Evolutionary conservation across 2,797 vertebrate genomes (phyloP).

Genomic region (Ptychadena robeensis): DNA sequence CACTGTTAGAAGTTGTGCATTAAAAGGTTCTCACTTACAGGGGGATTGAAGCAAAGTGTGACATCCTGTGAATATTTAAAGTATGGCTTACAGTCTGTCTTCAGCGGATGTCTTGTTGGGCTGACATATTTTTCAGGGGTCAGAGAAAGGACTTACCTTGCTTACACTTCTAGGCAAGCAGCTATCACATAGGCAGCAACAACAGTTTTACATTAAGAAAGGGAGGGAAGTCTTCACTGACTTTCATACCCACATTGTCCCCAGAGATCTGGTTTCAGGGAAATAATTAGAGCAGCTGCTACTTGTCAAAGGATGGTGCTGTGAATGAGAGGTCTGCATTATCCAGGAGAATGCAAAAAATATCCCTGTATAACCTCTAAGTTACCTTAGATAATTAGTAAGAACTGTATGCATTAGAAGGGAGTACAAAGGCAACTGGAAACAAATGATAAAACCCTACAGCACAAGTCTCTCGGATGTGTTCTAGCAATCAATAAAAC

Average conservation of each 20-base stretch:
- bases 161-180: constrained; percentile 41
- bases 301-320: constrained; percentile 71
- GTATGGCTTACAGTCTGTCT: not conserved
- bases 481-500: not conserved
- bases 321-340: constrained; percentile 72
- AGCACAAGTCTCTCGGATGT: not conserved
- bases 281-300: constrained; percentile 70
- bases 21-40: not conserved
- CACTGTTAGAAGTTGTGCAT: constrained; percentile 3
- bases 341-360: constrained; percentile 71
- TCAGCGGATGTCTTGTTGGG: constrained; percentile 4
- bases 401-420: not conserved
- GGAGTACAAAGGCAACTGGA: constrained; percentile 9
- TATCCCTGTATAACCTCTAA: constrained; percentile 68
- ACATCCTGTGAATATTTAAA: constrained; percentile 26
- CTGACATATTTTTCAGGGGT: constrained; percentile 11
- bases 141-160: constrained; percentile 36
- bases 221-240: constrained; percentile 64
- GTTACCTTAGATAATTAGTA: constrained; percentile 41
- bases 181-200: constrained; percentile 62
- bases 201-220: constrained; percentile 66
- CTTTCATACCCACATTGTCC: constrained; percentile 69
- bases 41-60: constrained; percentile 20
- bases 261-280: constrained; percentile 69
- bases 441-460: not conserved